A percentile compares a stretch with the other conserved stretches of the same genome.
Evolutionary conservation across 2,888 invertebrate species (phyloP).

Genomic region (Exephanes ischioxanthus): DNA sequence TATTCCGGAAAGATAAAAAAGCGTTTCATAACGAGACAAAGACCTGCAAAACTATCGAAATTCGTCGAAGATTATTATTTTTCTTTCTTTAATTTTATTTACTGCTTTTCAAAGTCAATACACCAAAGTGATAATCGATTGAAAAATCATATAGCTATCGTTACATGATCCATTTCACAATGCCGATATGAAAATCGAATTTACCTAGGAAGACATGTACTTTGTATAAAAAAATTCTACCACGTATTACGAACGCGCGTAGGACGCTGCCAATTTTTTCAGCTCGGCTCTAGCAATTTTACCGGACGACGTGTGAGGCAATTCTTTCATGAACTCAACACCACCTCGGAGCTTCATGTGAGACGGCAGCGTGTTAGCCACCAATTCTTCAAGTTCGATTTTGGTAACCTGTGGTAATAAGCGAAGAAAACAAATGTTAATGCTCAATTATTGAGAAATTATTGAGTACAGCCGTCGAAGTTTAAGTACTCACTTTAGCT

Average conservation of each 20-base stretch:
- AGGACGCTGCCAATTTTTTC: conserved; percentile 71
- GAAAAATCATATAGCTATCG: no score
- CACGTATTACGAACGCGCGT: conserved; percentile 1
- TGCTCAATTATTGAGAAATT: neutral
- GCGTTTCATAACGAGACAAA: neutral
- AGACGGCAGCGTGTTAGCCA: conserved; percentile 72
- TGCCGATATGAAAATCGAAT: neutral
- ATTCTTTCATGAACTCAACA: conserved; percentile 75
- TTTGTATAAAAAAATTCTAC: neutral
- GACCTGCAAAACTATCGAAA: neutral
- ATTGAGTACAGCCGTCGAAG: neutral
- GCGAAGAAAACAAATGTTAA: neutral
- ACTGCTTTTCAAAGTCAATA: no score
- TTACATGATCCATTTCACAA: neutral
- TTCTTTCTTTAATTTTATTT: neutral
- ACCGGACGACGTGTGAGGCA: conserved; percentile 77
- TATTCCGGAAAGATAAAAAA: neutral
- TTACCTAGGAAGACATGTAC: neutral
- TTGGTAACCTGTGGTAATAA: conserved; percentile 74
- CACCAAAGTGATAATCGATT: no score
- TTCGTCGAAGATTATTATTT: neutral
- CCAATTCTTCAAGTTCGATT: conserved; percentile 75
- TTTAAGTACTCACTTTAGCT: conserved; percentile 68
- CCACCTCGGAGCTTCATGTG: conserved; percentile 76
- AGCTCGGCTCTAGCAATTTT: conserved; percentile 73